Evolutionary conservation across 1,140 invertebrate species (phyloP), one percentile per base, ranked within the genome.

Genomic region (Acromyrmex heyeri): DNA sequence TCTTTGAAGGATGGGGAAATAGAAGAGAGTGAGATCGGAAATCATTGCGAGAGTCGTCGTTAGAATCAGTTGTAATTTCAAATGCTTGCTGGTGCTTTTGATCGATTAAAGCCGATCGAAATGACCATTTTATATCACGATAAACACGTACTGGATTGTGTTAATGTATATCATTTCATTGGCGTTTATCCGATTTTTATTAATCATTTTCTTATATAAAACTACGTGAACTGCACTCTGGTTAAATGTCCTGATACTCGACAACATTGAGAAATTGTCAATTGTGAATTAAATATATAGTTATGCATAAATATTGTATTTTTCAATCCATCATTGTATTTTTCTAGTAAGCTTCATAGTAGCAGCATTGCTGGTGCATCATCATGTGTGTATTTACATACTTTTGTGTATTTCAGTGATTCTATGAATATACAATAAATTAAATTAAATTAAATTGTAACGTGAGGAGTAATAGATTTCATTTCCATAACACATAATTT

Each of bases 61-160:
- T 50, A 16, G 24, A 89, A 86, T 62, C 83, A 76, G 64, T 88
- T 73, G 14, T 50, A 38, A 88, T 81, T 76, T 88, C 38, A 34
- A 81, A 38, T 27, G 10, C 34, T 27, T 27, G 6, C 24, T 18
- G 21, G 14, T 48, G 38, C 21, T 82, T 82, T 38, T 27, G 69
- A 59, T 7, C 61, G 78, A 70, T 70, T n/a, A 16, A 55, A n/a
- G 30, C 7, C 5, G 77, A 70, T 82, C 24, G n/a, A 38, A 59
- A 38, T 69, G 12, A 18, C 44, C 12, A 30, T 0, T 72, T 79
- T 34, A 34, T 24, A 18, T 79, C 48, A n/a, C 64, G 16, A 81
- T 21, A 14, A 38, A 30, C 7, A 21, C 6, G 53, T 5, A n/a
- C 6, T 34, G 55, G 12, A 67, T 67, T 12, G 18, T n/a, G 4